Conservation (phyloP, 1,140 invertebrate species). For the Trialeurodes vaporariorum region DNA sequence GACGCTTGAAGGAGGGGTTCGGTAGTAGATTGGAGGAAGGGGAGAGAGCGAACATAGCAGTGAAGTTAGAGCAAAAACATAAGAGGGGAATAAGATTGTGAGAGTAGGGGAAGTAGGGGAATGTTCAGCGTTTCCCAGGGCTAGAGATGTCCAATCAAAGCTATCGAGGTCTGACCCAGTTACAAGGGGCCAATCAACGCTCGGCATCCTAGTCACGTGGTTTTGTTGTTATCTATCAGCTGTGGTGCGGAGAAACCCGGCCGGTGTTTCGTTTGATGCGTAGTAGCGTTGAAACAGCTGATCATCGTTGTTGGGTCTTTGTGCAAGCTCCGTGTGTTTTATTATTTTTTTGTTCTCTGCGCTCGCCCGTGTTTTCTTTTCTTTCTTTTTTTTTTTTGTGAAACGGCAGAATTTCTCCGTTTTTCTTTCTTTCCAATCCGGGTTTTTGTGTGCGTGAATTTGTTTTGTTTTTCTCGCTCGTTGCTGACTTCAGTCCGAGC, state of each 20-base stretch:
- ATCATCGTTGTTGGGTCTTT: slow-evolving; percentile 14
- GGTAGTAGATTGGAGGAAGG: not conserved
- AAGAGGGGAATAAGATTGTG: too few relatives aligned
- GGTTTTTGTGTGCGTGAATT: not conserved
- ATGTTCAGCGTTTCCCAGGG: too few relatives aligned
- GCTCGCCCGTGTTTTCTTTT: not conserved
- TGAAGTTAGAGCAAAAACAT: too few relatives aligned
- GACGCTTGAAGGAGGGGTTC: not conserved
- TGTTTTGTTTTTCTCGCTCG: too few relatives aligned
- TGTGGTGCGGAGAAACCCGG: slow-evolving; percentile 15
- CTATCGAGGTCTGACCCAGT: slow-evolving; percentile 20
- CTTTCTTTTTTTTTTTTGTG: not conserved
- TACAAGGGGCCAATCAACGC: slow-evolving; percentile 19
- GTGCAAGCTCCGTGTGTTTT: not conserved
- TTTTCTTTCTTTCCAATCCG: not conserved
- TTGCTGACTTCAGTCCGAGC: not conserved
- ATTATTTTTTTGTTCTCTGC: not conserved
- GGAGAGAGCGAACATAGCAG: too few relatives aligned
- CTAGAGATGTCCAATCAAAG: slow-evolving; percentile 9
- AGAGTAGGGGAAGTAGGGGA: too few relatives aligned
- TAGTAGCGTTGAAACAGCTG: slow-evolving; percentile 14
- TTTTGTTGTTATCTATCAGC: slow-evolving; percentile 26
- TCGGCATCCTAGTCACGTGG: slow-evolving; percentile 19
- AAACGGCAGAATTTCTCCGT: not conserved
- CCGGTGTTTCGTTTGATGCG: slow-evolving; percentile 8